A percentile compares a stretch with the other conserved stretches of the same genome.
Evolutionary conservation across 2,797 vertebrate genomes (phyloP).

Genomic region (Xenopus petersii): DNA sequence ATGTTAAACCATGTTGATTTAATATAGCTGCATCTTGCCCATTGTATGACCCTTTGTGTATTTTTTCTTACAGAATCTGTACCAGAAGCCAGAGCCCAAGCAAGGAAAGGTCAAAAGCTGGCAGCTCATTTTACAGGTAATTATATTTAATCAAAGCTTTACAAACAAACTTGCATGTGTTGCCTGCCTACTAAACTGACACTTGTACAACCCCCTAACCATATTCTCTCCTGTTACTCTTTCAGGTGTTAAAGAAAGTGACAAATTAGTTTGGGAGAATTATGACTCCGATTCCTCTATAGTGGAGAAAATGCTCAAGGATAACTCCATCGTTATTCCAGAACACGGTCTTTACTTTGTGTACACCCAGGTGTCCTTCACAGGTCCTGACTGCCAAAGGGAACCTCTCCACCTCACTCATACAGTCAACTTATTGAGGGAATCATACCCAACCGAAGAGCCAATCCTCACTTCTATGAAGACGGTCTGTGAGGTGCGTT

Average conservation of each 20-base stretch:
- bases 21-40: too few relatives aligned
- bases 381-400: constrained; percentile 35
- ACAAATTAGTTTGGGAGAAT: constrained; percentile 45
- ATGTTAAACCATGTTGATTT: too few relatives aligned
- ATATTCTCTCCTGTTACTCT: neutral
- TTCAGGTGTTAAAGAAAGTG: constrained; percentile 15
- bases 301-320: constrained; percentile 47
- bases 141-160: neutral
- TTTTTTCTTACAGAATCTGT: constrained; percentile 23
- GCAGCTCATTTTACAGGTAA: constrained; percentile 60
- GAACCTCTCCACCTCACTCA: constrained; percentile 52
- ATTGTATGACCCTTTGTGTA: neutral
- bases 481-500: constrained; percentile 46
- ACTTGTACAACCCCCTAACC: neutral
- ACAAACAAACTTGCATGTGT: neutral
- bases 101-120: constrained; percentile 39
- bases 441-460: constrained; percentile 14
- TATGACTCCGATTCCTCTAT: constrained; percentile 36
- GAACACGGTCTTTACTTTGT: constrained; percentile 60
- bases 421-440: constrained; percentile 49
- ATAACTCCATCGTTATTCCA: constrained; percentile 55
- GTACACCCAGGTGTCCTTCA: constrained; percentile 62
- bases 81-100: neutral
- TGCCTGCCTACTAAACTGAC: neutral
- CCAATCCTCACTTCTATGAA: constrained; percentile 58